Evolutionary conservation across 1,140 invertebrate genomes (phyloP).

Genomic region (Physella acuta): DNA sequence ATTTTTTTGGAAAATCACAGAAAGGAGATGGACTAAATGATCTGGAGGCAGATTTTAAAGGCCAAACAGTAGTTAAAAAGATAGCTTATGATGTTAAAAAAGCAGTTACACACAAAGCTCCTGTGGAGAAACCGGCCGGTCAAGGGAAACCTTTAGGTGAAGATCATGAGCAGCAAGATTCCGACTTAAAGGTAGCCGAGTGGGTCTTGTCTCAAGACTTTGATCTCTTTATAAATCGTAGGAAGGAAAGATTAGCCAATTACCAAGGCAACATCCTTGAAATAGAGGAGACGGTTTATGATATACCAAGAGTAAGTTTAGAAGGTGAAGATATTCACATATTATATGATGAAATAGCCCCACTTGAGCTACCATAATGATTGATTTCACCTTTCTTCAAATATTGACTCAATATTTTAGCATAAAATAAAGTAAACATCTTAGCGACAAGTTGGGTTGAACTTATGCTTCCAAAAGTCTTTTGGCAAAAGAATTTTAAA

Average conservation of each 20-base stretch:
- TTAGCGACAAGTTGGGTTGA: too few species aligned
- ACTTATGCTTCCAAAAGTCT: too few species aligned
- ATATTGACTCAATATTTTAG: too few species aligned
- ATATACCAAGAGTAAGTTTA: neutral
- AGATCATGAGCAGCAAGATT: neutral
- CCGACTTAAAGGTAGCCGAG: neutral
- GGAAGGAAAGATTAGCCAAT: neutral
- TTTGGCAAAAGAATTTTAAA: too few species aligned
- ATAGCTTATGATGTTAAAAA: neutral
- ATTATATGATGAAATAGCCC: neutral
- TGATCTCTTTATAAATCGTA: neutral
- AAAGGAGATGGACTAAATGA: neutral
- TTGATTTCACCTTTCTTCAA: neutral
- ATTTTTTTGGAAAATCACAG: neutral
- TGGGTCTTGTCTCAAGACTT: neutral
- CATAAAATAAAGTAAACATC: too few species aligned
- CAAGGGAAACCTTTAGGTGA: neutral
- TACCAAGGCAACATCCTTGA: neutral
- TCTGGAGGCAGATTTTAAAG: neutral
- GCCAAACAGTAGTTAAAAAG: neutral
- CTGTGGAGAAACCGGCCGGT: neutral
- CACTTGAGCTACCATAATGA: neutral
- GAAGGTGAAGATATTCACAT: neutral
- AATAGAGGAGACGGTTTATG: neutral
- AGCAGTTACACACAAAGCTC: neutral